Conservation (phyloP, 2,113 vertebrate species). For the Myrmecophaga tridactyla region DNA sequence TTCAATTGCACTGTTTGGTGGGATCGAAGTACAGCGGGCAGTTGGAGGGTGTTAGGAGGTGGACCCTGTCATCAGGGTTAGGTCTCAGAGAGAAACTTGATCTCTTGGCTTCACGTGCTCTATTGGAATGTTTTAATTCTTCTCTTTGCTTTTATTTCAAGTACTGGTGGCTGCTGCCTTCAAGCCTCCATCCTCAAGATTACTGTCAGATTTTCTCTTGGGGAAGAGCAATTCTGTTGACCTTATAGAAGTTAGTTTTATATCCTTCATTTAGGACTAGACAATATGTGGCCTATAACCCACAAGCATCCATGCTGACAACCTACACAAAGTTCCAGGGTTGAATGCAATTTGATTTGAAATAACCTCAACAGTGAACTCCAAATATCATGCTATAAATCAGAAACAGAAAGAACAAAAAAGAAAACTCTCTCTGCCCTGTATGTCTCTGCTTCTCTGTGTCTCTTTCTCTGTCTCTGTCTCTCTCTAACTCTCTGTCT, state of each 20-base stretch:
- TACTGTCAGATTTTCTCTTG: neutral
- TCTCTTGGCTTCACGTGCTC: neutral
- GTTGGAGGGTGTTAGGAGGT: fast-evolving
- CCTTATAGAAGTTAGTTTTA: constrained; percentile 50
- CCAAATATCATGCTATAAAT: constrained; percentile 32
- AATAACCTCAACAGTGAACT: constrained; percentile 43
- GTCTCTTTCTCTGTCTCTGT: neutral
- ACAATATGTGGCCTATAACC: neutral
- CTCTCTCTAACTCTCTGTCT: too few relatives aligned
- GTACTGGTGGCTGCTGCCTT: neutral
- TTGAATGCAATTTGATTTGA: constrained; percentile 37
- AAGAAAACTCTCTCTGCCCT: too few relatives aligned
- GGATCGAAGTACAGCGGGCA: fast-evolving
- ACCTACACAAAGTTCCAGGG: neutral
- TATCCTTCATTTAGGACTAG: constrained; percentile 16
- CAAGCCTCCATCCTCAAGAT: neutral
- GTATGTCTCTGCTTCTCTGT: too few relatives aligned
- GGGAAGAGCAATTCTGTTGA: neutral
- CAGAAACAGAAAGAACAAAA: constrained; percentile 25
- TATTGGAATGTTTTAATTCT: neutral
- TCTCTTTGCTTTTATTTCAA: constrained; percentile 18
- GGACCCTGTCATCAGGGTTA: neutral
- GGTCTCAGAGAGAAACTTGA: neutral
- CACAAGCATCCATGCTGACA: neutral
- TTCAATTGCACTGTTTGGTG: too few relatives aligned